phyloP scores from a whole-genome alignment of 2,113 vertebrate genomes.

The Prunella himalayana region DNA sequence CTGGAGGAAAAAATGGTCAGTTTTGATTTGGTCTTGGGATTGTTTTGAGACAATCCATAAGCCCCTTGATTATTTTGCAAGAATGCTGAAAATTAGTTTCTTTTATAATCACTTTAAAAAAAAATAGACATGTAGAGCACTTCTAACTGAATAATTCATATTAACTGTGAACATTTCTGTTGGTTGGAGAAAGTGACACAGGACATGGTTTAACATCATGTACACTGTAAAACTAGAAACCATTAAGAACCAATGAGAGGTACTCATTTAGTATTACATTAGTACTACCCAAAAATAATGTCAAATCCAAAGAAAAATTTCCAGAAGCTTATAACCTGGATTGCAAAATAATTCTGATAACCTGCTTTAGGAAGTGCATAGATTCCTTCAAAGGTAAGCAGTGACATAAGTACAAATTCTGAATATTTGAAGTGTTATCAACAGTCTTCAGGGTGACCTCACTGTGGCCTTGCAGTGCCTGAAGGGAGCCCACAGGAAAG shows the following conservation, averaged over 20 bases:
- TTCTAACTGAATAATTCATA: background rate
- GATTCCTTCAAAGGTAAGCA: background rate
- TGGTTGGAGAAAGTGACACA: background rate
- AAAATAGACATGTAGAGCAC: background rate
- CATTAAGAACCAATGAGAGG: background rate
- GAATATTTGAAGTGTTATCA: background rate
- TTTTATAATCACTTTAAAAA: background rate
- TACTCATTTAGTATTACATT: background rate
- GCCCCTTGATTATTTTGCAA: background rate
- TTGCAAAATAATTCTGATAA: background rate
- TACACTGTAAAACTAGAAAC: background rate
- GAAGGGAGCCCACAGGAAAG: background rate
- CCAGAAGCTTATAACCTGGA: background rate
- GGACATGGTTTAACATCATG: background rate
- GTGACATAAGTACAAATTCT: background rate
- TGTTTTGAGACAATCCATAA: background rate
- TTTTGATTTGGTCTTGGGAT: background rate
- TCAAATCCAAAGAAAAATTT: background rate
- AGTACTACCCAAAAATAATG: background rate
- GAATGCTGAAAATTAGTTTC: background rate
- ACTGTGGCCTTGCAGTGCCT: background rate
- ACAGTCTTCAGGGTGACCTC: background rate
- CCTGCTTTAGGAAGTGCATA: background rate
- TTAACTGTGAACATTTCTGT: background rate
- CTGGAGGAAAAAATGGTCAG: background rate